Evolutionary conservation across 2,888 invertebrate genomes (phyloP), one percentile per base, ranked within the genome.

Genomic region (Lutraria lutraria): DNA sequence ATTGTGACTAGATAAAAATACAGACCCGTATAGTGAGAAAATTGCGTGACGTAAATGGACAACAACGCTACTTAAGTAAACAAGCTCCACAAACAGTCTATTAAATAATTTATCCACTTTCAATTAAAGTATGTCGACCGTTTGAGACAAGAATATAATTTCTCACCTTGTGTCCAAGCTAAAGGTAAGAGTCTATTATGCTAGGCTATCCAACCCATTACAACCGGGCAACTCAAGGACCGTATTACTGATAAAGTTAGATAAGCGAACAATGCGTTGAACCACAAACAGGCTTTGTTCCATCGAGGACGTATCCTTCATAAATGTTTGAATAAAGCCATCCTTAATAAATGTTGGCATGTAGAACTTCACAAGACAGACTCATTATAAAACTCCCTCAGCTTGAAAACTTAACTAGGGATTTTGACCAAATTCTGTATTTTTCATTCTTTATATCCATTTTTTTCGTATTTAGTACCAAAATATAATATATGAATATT

Each of bases 151-250:
- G n/a, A 25, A 68, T 76, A 34, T 76, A 31, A 76, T 31, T 76
- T 31, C 76, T 31, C 76, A 76, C 76, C 76, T 21, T 4, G 76
- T 76, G 76, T 76, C 76, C 76, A 76, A 34, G 76, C 34, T 76
- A 31, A 76, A 76, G 16, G 16, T 76, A 34, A 76, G 76, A 25
- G 19, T 19, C 76, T 76, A 34, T 76, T 68, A 68, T 68, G 12
- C 63, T 25, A 21, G 4, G 4, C 25, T 25, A 76, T 76, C 12
- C 76, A 76, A 76, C 16, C 76, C 31, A 76, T n/a, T 68, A 8
- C 25, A n/a, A 3, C 12, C n/a, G 34, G 25, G 31, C 31, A 29
- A 76, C 76, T 76, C 76, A 31, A 76, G 15, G 31, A 19, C 16
- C 34, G 31, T 13, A 19, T 34, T 76, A 31, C 76, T 25, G 76